Conservation (phyloP, 2,888 invertebrate genomes). For the Ormyrus thymus region DNA sequence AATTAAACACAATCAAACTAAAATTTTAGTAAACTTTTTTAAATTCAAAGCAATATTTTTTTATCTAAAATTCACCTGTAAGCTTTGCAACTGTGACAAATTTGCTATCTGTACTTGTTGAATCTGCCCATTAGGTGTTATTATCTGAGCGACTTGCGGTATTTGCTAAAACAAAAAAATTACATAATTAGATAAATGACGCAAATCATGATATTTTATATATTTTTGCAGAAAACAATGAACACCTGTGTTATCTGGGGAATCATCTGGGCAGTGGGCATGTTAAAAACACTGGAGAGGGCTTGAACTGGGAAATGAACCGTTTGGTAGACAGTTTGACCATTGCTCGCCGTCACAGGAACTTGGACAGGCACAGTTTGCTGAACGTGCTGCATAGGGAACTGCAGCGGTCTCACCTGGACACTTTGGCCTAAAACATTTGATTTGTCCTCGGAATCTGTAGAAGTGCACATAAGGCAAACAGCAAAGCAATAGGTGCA, state of each 20-base stretch:
- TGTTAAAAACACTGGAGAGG: conserved; percentile 79
- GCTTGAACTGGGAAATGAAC: conserved; percentile 95
- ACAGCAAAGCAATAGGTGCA: conserved; percentile 33
- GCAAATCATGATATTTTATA: not conserved
- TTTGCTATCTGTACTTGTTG: conserved; percentile 92
- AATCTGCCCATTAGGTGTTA: conserved; percentile 92
- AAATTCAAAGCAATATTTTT: too few species aligned
- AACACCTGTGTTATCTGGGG: conserved; percentile 87
- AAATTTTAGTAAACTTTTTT: too few species aligned
- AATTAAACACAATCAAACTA: too few species aligned
- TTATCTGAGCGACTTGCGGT: conserved; percentile 86
- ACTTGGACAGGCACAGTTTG: conserved; percentile 94
- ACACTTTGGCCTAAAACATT: conserved; percentile 81
- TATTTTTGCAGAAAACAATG: not conserved
- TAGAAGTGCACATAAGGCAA: conserved; percentile 35
- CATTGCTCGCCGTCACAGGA: conserved; percentile 87
- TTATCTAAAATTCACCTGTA: conserved; percentile 62
- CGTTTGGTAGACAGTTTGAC: conserved; percentile 96
- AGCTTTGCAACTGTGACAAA: conserved; percentile 75
- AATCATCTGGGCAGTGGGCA: conserved; percentile 84
- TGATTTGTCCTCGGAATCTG: conserved; percentile 64
- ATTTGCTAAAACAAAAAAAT: conserved; percentile 76
- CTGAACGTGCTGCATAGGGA: conserved; percentile 80
- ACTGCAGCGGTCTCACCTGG: conserved; percentile 82
- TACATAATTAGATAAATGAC: not conserved